Evolutionary conservation across 2,888 invertebrate genomes (phyloP).

Genomic region (Nymphalis c-album): DNA sequence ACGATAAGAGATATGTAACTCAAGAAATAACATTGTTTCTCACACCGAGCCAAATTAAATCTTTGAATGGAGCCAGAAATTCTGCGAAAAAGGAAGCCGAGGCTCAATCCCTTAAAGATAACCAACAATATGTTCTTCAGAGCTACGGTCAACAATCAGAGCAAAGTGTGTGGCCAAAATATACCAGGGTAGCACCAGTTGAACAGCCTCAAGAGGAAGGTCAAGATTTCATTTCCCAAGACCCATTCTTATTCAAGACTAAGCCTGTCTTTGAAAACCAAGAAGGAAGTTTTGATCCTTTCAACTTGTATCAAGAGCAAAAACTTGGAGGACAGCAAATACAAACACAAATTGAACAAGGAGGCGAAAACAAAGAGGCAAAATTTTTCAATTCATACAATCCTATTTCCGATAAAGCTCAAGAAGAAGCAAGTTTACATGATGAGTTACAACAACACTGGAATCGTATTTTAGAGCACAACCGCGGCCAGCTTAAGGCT

Average conservation of each 20-base stretch:
- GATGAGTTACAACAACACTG: conserved; percentile 39
- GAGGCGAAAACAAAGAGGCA: conserved; percentile 26
- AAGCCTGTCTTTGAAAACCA: conserved; percentile 13
- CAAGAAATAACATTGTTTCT: conserved; percentile 63
- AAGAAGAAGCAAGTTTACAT: conserved; percentile 30
- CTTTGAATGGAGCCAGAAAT: conserved; percentile 45
- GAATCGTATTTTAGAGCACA: conserved; percentile 39
- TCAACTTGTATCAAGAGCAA: conserved; percentile 12
- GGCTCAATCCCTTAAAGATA: conserved; percentile 26
- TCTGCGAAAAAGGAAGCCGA: conserved; percentile 39
- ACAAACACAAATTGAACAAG: conserved; percentile 13
- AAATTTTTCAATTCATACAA: conserved; percentile 39
- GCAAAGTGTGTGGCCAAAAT: conserved; percentile 13
- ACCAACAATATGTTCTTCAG: conserved; percentile 34
- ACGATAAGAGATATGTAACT: conserved; percentile 45
- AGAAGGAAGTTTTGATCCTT: conserved; percentile 6
- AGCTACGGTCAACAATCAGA: conserved; percentile 25
- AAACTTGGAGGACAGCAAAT: conserved; percentile 10
- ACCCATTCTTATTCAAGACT: neutral
- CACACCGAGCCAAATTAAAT: conserved; percentile 61
- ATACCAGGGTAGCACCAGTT: neutral
- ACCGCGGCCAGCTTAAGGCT: conserved; percentile 38
- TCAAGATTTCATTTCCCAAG: neutral
- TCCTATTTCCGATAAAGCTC: conserved; percentile 33
- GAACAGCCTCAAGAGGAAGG: conserved; percentile 4